phyloP scores from a whole-genome alignment of 2,113 vertebrate genomes.

The Nothobranchius furzeri region DNA sequence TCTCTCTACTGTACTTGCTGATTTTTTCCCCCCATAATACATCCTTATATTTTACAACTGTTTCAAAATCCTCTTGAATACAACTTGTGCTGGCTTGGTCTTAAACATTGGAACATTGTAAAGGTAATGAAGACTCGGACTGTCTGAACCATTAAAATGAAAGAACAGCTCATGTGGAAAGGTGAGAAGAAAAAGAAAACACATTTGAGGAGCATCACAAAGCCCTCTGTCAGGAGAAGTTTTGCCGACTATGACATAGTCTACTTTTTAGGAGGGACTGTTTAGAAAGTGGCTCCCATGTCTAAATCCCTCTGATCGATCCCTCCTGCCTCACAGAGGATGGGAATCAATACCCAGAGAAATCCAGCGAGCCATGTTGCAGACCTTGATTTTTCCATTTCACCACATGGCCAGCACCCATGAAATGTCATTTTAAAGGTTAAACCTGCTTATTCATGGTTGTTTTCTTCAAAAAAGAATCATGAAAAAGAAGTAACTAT shows the following conservation, averaged over 20 bases:
- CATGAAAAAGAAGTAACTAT: slow-evolving; percentile 8
- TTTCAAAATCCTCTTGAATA: slow-evolving; percentile 33
- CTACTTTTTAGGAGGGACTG: slow-evolving; percentile 32
- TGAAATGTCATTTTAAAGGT: slow-evolving; percentile 73
- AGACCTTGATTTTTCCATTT: slow-evolving; percentile 72
- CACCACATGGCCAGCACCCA: slow-evolving; percentile 68
- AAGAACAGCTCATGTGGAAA: slow-evolving; percentile 17
- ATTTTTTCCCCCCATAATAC: slow-evolving; percentile 7
- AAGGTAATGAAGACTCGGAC: slow-evolving; percentile 11
- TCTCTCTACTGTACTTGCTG: background rate
- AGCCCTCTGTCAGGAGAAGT: slow-evolving; percentile 33
- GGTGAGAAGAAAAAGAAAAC: slow-evolving; percentile 15
- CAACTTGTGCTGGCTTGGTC: slow-evolving; percentile 28
- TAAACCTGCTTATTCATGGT: slow-evolving; percentile 25
- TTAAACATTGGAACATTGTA: background rate
- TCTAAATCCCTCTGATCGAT: slow-evolving; percentile 79
- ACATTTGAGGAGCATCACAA: slow-evolving; percentile 28
- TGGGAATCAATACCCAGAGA: slow-evolving; percentile 79
- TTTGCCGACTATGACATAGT: slow-evolving; percentile 37
- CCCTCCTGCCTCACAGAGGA: slow-evolving; percentile 62
- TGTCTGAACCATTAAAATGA: slow-evolving; percentile 6
- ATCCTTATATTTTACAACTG: slow-evolving; percentile 17
- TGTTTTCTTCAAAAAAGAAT: slow-evolving; percentile 15
- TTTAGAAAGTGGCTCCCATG: slow-evolving; percentile 60
- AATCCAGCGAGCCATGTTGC: slow-evolving; percentile 71